These are phyloP conservation scores for Stigmatopora argus DNA, from an alignment of 2,113 vertebrate genomes.

Conservation along the genomic window DNA sequence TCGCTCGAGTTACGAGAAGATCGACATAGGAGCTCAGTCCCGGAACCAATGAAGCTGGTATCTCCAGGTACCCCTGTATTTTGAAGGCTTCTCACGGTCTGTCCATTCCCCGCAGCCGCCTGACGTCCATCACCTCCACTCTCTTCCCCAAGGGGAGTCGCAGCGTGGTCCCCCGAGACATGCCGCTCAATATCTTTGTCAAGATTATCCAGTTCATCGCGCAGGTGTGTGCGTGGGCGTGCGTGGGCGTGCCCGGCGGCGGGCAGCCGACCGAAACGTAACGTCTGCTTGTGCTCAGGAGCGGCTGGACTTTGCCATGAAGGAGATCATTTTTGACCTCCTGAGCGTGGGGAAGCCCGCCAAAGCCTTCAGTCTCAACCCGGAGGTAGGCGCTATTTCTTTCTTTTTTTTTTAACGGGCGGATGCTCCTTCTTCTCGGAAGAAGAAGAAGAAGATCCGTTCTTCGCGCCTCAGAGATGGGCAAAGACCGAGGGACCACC, in stretches of 20 bases:
- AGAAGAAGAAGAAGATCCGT: no score
- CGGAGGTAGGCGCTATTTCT: constrained; percentile 77
- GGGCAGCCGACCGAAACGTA: background rate
- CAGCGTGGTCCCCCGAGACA: constrained; percentile 93
- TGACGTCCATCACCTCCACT: constrained; percentile 93
- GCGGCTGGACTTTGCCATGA: constrained; percentile 97
- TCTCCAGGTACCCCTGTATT: no score
- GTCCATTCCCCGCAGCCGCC: constrained; percentile 74
- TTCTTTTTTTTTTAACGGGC: background rate
- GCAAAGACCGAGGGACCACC: background rate
- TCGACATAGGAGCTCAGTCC: no score
- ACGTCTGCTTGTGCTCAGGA: constrained; percentile 72
- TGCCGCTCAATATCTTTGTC: constrained; percentile 98
- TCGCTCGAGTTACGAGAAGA: no score
- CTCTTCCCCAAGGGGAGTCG: constrained; percentile 97
- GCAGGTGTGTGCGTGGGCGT: constrained; percentile 72
- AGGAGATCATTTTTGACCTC: constrained; percentile 98
- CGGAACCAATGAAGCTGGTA: no score
- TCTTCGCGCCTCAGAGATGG: no score
- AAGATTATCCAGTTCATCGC: constrained; percentile 99
- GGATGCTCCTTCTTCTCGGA: background rate
- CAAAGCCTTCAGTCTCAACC: constrained; percentile 98
- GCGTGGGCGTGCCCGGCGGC: no score
- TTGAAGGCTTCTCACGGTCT: no score
- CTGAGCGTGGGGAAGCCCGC: constrained; percentile 94